Conservation (phyloP, 2,113 vertebrate genomes). For the Mobula birostris region DNA sequence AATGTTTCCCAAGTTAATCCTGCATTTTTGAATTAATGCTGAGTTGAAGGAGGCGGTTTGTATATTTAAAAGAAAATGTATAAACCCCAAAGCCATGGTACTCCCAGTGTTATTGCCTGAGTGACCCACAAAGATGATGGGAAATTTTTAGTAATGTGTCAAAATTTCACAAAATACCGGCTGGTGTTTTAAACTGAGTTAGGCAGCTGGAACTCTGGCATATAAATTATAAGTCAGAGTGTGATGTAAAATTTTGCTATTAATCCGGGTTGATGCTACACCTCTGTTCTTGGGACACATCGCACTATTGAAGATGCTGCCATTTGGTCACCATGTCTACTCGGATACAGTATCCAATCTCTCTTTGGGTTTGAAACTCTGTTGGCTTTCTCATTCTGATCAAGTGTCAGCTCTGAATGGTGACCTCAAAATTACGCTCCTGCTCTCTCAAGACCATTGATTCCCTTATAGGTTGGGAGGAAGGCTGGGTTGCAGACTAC, state of each 20-base stretch:
- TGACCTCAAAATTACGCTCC: neutral
- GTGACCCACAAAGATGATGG: neutral
- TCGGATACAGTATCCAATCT: neutral
- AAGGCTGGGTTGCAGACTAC: neutral
- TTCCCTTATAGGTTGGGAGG: neutral
- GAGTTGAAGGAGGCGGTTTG: neutral
- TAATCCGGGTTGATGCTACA: neutral
- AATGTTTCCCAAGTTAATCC: neutral
- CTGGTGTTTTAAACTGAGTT: neutral
- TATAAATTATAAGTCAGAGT: neutral
- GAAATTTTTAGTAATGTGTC: neutral
- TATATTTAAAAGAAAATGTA: neutral
- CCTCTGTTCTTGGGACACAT: neutral
- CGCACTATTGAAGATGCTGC: neutral
- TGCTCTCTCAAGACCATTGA: neutral
- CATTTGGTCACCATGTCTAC: neutral
- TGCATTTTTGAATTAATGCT: neutral
- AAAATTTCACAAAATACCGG: neutral
- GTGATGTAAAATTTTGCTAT: neutral
- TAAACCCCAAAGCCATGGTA: neutral
- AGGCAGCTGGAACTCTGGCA: neutral
- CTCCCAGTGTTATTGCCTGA: neutral
- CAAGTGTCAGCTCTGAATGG: neutral
- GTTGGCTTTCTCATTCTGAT: neutral
- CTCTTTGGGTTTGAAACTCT: neutral